Base-by-base conservation (phyloP, 2,113 vertebrate genomes). In the Raja brachyura region DNA sequence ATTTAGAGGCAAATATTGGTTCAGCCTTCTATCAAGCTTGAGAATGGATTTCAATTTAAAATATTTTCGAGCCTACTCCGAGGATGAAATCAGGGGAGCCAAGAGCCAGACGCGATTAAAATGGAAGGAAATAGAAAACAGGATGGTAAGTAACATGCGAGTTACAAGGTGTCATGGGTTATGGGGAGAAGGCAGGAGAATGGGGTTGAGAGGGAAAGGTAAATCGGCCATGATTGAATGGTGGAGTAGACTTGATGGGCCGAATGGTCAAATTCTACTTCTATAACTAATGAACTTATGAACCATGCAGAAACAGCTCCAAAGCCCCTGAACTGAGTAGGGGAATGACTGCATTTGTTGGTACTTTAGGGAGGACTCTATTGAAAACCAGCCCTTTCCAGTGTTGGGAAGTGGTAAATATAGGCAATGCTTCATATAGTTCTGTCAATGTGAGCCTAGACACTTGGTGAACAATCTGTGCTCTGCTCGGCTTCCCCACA, bases 11-110 rank as follows among this genome's bases (percentile, higher is more conserved):
- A 88, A 88, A 88, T 88, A 88, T 88, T 88, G 83, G 83, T 88
- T 88, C n/a, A 88, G 59, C 59, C 83, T 88, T 88, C 39, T 61
- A 18, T 33, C 14, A 83, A 31, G 59, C 83, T 63, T 88, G 28
- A 88, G n/a, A 88, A 6, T 88, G 11, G 59, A 88, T 88, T 88
- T 66, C 61, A 88, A 88, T 88, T 88, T 66, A 88, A 88, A 88
- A 31, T 88, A 31, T 88, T 88, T 88, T 59, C 61, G 13, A 88
- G 59, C 83, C 28, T 63, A 31, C 8, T 8, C 5, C 13, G 18
- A 88, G n/a, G 13, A 28, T 88, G 59, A 13, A 14, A 66, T 33
- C 11, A 10, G 74, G 74, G 75, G n/a, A 33, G 31, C n/a, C 33
- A 33, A 77, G 11, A 77, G n/a, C 6, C 31, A 77, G 75, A 7